Evolutionary conservation across 2,113 vertebrate genomes (phyloP).

Genomic region (Cavia porcellus): DNA sequence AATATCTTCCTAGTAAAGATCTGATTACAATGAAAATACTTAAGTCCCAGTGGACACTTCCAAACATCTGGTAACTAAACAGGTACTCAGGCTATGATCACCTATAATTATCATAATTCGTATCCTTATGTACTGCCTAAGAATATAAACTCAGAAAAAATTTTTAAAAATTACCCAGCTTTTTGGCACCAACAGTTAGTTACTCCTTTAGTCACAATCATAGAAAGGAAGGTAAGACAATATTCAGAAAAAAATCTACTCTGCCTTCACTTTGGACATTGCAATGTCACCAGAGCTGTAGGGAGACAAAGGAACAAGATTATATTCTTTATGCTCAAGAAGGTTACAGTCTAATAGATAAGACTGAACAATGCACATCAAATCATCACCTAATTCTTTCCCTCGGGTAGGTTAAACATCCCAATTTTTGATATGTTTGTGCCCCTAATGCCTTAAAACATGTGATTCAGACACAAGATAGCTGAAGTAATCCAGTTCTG

Average conservation of each 20-base stretch:
- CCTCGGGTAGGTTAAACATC: not conserved
- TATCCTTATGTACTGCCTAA: not conserved
- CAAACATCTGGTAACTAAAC: slow-evolving; percentile 41
- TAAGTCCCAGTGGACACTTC: slow-evolving; percentile 22
- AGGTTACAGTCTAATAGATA: not conserved
- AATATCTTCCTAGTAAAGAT: not conserved
- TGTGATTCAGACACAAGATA: slow-evolving; percentile 14
- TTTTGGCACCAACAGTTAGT: not conserved
- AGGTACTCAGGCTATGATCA: not conserved
- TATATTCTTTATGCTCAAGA: not conserved
- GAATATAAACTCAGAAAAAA: slow-evolving; percentile 3
- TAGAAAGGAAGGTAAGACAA: not conserved
- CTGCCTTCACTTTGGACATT: not conserved
- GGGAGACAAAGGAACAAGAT: not conserved
- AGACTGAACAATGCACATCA: slow-evolving; percentile 18
- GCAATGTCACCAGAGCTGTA: not conserved
- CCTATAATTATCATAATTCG: not conserved
- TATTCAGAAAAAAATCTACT: not conserved
- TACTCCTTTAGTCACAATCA: not conserved
- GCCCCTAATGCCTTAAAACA: not conserved
- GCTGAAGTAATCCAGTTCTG: not conserved
- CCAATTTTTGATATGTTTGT: not conserved
- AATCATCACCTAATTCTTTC: not conserved
- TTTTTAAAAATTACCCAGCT: slow-evolving; percentile 11
- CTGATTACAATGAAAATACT: not conserved